Evolutionary conservation across 23 tunicate genomes (phyloP).

Genomic region (Diplosoma virens): DNA sequence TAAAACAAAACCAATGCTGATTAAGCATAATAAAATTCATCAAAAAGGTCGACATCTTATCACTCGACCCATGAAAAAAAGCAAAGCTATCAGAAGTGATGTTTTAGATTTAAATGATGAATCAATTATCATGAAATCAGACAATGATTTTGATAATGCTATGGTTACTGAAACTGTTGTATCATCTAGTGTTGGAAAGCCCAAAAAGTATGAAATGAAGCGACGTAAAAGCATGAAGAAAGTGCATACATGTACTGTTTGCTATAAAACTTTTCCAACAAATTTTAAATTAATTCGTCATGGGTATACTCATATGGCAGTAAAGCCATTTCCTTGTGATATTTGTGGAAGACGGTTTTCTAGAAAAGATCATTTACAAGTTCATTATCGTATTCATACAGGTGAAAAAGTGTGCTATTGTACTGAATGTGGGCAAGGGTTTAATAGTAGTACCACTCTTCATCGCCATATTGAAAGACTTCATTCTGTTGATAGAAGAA

Average conservation of each 20-base stretch:
- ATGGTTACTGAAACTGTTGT: background rate
- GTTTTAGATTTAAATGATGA: background rate
- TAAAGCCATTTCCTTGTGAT: constrained; percentile 53
- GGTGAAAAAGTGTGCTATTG: constrained; percentile 39
- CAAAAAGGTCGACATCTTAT: constrained; percentile 13
- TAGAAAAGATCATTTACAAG: constrained; percentile 54
- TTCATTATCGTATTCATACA: constrained; percentile 51
- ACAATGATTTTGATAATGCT: background rate
- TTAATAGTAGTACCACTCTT: constrained; percentile 24
- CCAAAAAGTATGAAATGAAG: background rate
- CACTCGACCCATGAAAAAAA: constrained; percentile 11
- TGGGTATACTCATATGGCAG: constrained; percentile 36
- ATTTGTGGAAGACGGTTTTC: constrained; percentile 43
- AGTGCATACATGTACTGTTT: constrained; percentile 22
- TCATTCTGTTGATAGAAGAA: constrained; percentile 26
- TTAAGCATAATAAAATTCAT: constrained; percentile 16
- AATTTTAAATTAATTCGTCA: constrained; percentile 52
- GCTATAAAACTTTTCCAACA: constrained; percentile 24
- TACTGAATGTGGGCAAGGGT: constrained; percentile 35
- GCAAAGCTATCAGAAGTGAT: background rate
- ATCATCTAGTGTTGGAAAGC: background rate
- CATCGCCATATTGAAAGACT: constrained; percentile 32
- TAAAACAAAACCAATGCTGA: background rate
- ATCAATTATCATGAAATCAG: background rate
- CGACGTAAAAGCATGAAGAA: background rate